Conservation (phyloP, 2,888 invertebrate genomes). For the Netelia inedita region DNA sequence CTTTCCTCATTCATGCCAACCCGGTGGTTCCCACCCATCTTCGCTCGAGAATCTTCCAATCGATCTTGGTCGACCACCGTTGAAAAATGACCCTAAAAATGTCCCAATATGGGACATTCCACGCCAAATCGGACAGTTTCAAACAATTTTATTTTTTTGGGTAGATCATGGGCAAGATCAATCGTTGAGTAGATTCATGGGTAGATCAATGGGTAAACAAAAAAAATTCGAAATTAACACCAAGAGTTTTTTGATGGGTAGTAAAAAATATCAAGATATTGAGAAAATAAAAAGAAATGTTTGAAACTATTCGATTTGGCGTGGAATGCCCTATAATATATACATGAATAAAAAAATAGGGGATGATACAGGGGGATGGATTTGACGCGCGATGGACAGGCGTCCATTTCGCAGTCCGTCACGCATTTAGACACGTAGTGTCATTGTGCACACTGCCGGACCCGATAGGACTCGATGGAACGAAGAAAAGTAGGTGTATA, state of each 20-base stretch:
- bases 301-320: no score
- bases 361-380: conserved; percentile 39
- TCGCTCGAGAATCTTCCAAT: conserved; percentile 38
- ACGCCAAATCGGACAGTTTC: no score
- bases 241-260: no score
- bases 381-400: conserved; percentile 64
- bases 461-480: conserved; percentile 65
- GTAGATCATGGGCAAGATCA: no score
- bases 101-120: neutral
- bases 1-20: neutral
- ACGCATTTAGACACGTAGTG: neutral
- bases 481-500: conserved; percentile 49
- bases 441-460: conserved; percentile 21
- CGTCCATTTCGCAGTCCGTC: conserved; percentile 18
- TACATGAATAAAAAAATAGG: neutral
- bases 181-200: no score
- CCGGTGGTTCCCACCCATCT: neutral
- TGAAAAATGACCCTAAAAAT: conserved; percentile 9
- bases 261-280: no score
- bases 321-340: no score
- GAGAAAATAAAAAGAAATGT: no score
- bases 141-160: no score
- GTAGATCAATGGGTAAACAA: no score
- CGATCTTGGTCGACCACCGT: conserved; percentile 47
- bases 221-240: no score